Evolutionary conservation across 2,113 vertebrate genomes (phyloP).

Genomic region (Xerus inauris): DNA sequence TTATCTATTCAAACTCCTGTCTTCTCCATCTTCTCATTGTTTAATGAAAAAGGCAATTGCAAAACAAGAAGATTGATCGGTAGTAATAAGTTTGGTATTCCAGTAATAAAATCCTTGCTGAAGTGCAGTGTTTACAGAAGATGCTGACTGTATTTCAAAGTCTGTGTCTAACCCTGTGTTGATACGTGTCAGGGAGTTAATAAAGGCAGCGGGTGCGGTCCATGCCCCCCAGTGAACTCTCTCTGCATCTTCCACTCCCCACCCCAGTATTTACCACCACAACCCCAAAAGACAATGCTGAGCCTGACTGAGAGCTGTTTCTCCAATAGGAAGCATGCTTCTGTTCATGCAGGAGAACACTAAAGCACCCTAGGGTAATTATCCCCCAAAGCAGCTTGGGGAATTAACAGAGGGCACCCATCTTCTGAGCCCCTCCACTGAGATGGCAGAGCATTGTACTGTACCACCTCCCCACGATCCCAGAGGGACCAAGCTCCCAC

Average conservation of each 20-base stretch:
- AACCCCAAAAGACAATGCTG: background rate
- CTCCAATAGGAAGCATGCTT: background rate
- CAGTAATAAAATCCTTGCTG: background rate
- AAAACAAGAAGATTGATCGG: constrained; percentile 23
- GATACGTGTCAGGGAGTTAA: background rate
- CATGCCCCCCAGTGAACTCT: fast-evolving
- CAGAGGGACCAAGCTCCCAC: background rate
- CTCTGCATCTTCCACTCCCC: fast-evolving
- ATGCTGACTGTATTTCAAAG: background rate
- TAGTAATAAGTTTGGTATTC: background rate
- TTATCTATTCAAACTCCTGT: background rate
- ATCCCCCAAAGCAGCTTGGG: background rate
- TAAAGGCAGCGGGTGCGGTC: background rate
- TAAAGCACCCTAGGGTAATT: background rate
- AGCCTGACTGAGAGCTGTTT: background rate
- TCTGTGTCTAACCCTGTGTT: background rate
- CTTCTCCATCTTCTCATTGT: background rate
- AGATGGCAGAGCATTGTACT: background rate
- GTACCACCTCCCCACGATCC: fast-evolving
- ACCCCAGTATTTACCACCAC: background rate
- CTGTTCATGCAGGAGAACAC: background rate
- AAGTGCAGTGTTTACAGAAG: background rate
- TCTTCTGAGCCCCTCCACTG: background rate
- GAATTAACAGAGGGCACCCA: background rate
- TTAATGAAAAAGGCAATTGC: constrained; percentile 23